Percentiles rank a stretch among this genome's conserved stretches.
Conservation (phyloP, 1,140 invertebrate species). For the Tetranychus urticae region DNA sequence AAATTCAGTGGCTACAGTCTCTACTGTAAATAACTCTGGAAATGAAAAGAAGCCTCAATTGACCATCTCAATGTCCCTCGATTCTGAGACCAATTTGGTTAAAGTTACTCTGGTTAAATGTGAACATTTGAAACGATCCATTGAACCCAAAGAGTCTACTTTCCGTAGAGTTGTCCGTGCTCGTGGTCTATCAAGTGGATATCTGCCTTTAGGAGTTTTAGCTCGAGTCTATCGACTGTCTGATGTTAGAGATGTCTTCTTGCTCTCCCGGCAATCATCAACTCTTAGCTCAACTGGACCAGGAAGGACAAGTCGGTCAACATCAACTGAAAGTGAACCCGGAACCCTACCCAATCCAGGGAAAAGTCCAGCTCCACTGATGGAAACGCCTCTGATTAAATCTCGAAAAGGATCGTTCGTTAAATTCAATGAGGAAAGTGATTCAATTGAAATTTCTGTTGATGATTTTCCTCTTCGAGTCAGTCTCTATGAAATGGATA, state of each 20-base stretch:
- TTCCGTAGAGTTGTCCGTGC: background rate
- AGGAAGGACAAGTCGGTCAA: no score
- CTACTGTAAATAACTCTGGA: no score
- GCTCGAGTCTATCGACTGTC: background rate
- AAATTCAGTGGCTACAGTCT: no score
- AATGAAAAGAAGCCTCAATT: no score
- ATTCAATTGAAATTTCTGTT: background rate
- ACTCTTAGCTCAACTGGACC: no score
- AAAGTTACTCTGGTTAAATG: background rate
- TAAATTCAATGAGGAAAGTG: background rate
- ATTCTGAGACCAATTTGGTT: background rate
- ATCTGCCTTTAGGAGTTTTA: background rate
- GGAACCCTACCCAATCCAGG: no score
- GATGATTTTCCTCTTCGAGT: background rate
- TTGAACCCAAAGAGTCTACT: background rate
- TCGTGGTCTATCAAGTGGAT: background rate
- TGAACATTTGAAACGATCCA: background rate
- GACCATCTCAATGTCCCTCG: no score
- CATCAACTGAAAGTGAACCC: no score
- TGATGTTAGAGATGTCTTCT: background rate
- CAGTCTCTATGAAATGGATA: background rate
- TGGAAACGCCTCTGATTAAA: no score
- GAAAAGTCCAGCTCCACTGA: no score
- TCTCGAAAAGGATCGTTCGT: background rate
- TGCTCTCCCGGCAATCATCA: no score